Conservation (phyloP, 2,113 vertebrate species). For the Herpailurus yagouaroundi region DNA sequence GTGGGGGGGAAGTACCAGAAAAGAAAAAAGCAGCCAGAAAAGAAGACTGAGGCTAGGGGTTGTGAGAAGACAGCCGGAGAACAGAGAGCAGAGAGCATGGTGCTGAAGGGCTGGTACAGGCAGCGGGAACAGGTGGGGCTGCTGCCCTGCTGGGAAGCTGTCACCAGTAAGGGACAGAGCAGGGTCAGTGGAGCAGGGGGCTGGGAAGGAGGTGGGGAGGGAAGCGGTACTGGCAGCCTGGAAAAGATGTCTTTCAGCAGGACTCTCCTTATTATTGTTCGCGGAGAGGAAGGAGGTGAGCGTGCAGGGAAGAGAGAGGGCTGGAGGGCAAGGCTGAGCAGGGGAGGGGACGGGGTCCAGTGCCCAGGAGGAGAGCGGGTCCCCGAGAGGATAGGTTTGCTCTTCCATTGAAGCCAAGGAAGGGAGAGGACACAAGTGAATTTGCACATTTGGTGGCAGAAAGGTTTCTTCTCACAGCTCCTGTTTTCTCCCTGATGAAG, state of each 20-base stretch:
- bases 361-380: neutral
- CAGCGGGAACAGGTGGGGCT: neutral
- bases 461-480: neutral
- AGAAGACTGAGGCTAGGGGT: neutral
- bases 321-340: neutral
- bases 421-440: neutral
- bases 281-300: neutral
- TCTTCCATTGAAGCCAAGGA: neutral
- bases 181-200: neutral
- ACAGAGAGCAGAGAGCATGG: fast-evolving
- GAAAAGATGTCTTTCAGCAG: neutral
- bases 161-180: no score
- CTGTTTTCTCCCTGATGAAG: neutral
- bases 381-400: neutral
- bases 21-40: neutral
- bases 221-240: neutral
- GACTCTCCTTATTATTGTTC: neutral
- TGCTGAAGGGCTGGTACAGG: neutral
- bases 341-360: neutral
- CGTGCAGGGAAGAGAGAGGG: neutral
- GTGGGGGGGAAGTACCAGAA: neutral
- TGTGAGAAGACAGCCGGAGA: neutral
- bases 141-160: neutral
- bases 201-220: neutral
- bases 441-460: neutral